Evolutionary conservation across 1,140 invertebrate genomes (phyloP).

Genomic region (Globodera ellingtonae): DNA sequence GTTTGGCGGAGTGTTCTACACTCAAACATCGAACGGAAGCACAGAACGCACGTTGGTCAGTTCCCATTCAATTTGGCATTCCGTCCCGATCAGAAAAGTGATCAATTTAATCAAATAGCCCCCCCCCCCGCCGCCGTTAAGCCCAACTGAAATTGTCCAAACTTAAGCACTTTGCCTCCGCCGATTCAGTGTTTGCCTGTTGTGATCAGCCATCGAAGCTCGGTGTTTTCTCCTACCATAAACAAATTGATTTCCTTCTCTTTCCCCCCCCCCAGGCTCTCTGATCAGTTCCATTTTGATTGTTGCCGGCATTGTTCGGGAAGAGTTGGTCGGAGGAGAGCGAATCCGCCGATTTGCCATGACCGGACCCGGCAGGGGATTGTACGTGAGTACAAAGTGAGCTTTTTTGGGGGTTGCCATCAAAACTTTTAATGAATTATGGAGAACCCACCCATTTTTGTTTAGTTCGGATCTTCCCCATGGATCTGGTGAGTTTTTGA

Average conservation of each 20-base stretch:
- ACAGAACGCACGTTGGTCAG: conserved; percentile 5
- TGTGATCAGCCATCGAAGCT: conserved; percentile 20
- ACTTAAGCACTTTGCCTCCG: conserved; percentile 22
- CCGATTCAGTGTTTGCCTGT: conserved; percentile 32
- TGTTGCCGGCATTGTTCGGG: conserved; percentile 28
- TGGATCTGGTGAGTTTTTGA: conserved; percentile 38
- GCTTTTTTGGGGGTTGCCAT: no score
- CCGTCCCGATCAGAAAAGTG: no score
- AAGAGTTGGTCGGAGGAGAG: conserved; percentile 24
- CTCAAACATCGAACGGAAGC: conserved; percentile 4
- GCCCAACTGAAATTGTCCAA: conserved; percentile 3
- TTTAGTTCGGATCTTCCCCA: conserved; percentile 46
- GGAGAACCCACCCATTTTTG: no score
- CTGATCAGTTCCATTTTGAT: conserved; percentile 43
- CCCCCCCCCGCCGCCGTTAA: not conserved
- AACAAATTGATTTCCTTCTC: not conserved
- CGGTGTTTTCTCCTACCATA: conserved; percentile 6
- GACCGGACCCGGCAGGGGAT: not conserved
- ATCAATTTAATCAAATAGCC: not conserved
- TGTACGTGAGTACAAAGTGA: conserved; percentile 17
- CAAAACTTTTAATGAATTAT: no score
- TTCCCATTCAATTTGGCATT: not conserved
- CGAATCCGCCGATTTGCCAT: conserved; percentile 3
- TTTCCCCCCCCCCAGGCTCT: conserved; percentile 28
- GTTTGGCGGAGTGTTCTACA: conserved; percentile 17